Evolutionary conservation across 2,888 invertebrate genomes (phyloP), one percentile per base, ranked within the genome.

Genomic region (Lasioglossum vierecki): DNA sequence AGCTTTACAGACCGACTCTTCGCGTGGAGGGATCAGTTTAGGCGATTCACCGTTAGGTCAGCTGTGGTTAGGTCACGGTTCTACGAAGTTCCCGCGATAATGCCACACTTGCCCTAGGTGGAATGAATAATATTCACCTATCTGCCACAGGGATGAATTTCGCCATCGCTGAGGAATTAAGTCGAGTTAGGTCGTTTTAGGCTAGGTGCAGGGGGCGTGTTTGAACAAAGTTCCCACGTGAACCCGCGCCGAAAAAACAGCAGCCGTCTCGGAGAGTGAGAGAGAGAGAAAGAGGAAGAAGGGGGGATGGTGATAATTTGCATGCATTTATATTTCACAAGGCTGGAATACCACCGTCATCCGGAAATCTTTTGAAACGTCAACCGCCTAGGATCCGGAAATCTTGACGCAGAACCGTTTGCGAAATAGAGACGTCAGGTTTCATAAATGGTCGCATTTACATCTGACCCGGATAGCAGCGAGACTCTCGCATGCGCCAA

Each of bases 381-480:
- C 88, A 78, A 83, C 83, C 80, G 70, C 60, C 35, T 76, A 60
- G 82, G 80, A 80, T 82, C 82, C 76, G 76, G 81, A 85, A 88
- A 83, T 88, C 82, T 85, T 84, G 79, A 85, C 88, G 80, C 73
- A 76, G 71, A 81, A 80, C 66, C 71, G 83, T 71, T 63, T 85
- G 85, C 85, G 83, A 88, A 88, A 88, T 88, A 79, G 88, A 88
- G 85, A 82, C 80, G 84, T 88, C 88, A 88, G 66, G 72, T 86
- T 86, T 86, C 88, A 85, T 84, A 88, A 88, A 88, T 88, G 86
- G 86, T 82, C 66, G 83, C 82, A 86, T 88, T 88, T 88, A 86
- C 86, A 84, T 88, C 46, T 84, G 86, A 88, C 88, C 86, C 84
- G 81, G 82, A 75, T 88, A 70, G 71, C 57, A 18, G 46, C 63